phyloP scores from a whole-genome alignment of 2,113 vertebrate genomes.

The Anas platyrhynchos region DNA sequence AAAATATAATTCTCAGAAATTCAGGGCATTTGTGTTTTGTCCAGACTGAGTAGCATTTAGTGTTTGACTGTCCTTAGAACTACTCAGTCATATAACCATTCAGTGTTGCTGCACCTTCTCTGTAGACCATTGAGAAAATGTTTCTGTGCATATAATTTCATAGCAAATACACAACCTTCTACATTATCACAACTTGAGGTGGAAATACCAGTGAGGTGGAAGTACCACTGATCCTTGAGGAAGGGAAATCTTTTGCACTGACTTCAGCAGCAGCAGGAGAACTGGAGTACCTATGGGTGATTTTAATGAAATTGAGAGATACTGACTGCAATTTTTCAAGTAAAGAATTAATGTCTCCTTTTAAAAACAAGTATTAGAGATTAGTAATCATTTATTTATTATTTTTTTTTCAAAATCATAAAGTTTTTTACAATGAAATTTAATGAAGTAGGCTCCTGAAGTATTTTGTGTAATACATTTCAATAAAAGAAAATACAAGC shows the following conservation, averaged over 20 bases:
- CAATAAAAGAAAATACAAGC: slow-evolving; percentile 23
- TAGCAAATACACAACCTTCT: not conserved
- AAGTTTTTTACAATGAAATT: not conserved
- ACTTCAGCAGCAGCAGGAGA: not conserved
- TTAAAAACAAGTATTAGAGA: not conserved
- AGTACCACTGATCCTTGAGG: not conserved
- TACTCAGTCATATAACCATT: not conserved
- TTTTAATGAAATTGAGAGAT: not conserved
- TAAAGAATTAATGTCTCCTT: not conserved
- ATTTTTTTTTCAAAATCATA: not conserved
- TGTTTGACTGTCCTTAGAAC: not conserved
- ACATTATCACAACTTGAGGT: not conserved
- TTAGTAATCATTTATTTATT: not conserved
- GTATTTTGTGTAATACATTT: slow-evolving; percentile 29
- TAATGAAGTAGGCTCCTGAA: not conserved
- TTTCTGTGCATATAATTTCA: not conserved
- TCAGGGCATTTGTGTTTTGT: not conserved
- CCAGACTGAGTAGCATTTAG: not conserved
- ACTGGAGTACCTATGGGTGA: not conserved
- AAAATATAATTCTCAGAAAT: not conserved
- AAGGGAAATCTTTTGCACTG: not conserved
- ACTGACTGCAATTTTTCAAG: not conserved
- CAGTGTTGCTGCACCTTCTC: not conserved
- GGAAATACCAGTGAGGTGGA: not conserved
- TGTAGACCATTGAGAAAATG: not conserved